phyloP scores from a whole-genome alignment of 2,797 vertebrate species.

The Ptychadena robeensis region DNA sequence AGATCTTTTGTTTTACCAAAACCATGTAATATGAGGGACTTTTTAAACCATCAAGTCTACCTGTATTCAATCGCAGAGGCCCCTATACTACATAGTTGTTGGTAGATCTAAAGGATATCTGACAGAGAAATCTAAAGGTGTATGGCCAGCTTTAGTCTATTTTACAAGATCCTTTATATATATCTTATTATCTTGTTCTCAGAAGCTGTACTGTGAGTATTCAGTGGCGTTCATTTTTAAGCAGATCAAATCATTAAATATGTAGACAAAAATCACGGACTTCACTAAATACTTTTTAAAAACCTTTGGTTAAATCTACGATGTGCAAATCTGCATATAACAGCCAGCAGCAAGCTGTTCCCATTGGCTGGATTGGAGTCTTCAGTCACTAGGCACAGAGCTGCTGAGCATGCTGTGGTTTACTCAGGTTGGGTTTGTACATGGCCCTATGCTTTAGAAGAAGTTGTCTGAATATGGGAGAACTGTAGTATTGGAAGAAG shows the following conservation, averaged over 20 bases:
- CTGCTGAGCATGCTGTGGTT: neutral
- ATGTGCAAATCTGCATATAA: constrained; percentile 73
- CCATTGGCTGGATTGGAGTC: constrained; percentile 3
- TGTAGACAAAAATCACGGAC: neutral
- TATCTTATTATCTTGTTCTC: neutral
- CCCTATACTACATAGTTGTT: no score
- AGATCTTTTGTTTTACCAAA: no score
- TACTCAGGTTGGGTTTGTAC: neutral
- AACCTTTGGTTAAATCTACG: constrained; percentile 39
- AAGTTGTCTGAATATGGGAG: constrained; percentile 84
- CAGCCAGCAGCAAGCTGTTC: constrained; percentile 20
- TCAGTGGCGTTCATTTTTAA: neutral
- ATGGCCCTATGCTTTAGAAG: constrained; percentile 65
- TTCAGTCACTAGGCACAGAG: neutral
- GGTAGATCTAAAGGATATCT: no score
- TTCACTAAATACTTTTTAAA: neutral
- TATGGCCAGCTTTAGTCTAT: no score
- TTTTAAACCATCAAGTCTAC: no score
- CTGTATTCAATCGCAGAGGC: no score
- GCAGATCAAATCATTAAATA: constrained; percentile 6
- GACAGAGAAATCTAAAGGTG: no score
- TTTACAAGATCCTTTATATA: neutral
- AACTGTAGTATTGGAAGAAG: constrained; percentile 91
- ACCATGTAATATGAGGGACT: no score
- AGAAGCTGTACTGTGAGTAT: neutral